Percentiles rank a stretch among this genome's conserved stretches.
Evolutionary conservation across 1,140 invertebrate species (phyloP).

Genomic region (Zophobas atratus): DNA sequence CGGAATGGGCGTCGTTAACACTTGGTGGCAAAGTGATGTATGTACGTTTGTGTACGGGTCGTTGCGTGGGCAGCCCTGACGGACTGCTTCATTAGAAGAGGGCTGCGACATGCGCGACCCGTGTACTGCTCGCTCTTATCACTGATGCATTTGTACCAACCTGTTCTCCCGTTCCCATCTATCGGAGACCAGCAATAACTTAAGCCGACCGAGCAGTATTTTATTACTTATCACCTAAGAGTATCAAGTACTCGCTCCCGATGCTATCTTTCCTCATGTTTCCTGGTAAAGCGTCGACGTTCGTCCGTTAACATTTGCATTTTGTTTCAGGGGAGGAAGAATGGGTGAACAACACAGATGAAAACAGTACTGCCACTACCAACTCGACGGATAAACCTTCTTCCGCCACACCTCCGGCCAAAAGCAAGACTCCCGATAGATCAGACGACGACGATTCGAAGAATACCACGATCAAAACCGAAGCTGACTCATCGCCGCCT

Average conservation of each 20-base stretch:
- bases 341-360: constrained; percentile 73
- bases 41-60: constrained; percentile 48
- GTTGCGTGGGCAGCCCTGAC: constrained; percentile 62
- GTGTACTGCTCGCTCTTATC: constrained; percentile 64
- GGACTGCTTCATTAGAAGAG: constrained; percentile 66
- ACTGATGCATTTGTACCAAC: constrained; percentile 64
- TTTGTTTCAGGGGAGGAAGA: constrained; percentile 71
- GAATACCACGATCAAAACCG: constrained; percentile 55
- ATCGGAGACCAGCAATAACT: constrained; percentile 52
- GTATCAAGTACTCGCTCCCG: constrained; percentile 57
- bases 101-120: constrained; percentile 61
- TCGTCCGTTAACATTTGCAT: constrained; percentile 45
- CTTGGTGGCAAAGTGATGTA: constrained; percentile 57
- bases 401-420: constrained; percentile 60
- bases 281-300: constrained; percentile 53
- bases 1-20: constrained; percentile 9
- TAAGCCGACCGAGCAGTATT: constrained; percentile 56
- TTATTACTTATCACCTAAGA: constrained; percentile 60
- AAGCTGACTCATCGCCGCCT: constrained; percentile 72
- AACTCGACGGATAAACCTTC: constrained; percentile 31
- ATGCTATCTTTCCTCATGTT: constrained; percentile 56
- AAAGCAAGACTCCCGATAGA: constrained; percentile 64
- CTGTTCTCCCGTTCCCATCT: constrained; percentile 60
- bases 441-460: constrained; percentile 63
- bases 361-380: constrained; percentile 69